These are phyloP conservation scores for Synanthedon myopaeformis DNA, from an alignment of 2,888 invertebrate species.

Conservation along the genomic window DNA sequence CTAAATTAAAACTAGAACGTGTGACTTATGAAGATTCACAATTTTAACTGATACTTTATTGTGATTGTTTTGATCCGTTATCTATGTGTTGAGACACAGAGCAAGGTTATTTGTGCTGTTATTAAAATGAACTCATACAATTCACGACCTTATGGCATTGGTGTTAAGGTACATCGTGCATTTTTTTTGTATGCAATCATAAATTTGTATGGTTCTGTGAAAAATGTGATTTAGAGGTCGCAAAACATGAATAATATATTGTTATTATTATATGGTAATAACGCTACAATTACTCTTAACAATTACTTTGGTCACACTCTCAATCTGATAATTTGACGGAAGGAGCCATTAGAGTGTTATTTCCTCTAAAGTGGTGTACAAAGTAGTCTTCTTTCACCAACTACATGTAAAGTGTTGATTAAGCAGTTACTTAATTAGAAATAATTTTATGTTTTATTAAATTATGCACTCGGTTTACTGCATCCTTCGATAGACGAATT, in stretches of 20 bases:
- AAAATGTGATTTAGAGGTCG: not conserved
- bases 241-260: not conserved
- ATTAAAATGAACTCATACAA: not conserved
- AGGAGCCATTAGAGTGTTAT: no score
- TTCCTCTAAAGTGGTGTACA: no score
- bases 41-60: slow-evolving; percentile 24
- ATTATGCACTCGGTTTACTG: no score
- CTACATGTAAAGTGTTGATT: no score
- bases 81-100: slow-evolving; percentile 20
- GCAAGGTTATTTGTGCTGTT: slow-evolving; percentile 20
- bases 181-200: not conserved
- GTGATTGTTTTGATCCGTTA: slow-evolving; percentile 32
- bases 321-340: no score
- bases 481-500: no score
- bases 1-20: not conserved
- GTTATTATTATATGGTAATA: no score
- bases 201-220: not conserved
- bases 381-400: no score
- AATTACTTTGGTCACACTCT: no score
- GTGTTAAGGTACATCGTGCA: not conserved
- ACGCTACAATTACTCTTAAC: no score
- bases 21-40: slow-evolving; percentile 10
- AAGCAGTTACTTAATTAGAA: no score
- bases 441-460: no score
- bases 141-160: not conserved